Base-by-base conservation (phyloP, 2,888 invertebrate species). In the Agrilus mali region DNA sequence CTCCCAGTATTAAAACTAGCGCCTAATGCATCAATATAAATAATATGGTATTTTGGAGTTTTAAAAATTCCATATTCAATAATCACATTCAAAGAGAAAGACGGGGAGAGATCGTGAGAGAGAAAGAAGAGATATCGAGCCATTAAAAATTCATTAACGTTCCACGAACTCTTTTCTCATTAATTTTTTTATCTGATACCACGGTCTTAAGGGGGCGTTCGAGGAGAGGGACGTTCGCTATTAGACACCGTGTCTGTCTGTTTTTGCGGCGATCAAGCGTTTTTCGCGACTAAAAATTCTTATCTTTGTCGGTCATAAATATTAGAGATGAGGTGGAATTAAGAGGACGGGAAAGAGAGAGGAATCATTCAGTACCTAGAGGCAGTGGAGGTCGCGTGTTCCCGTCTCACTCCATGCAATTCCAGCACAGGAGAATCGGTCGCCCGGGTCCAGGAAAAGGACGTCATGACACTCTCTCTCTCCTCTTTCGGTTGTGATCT, bases 261-360 rank as follows among this genome's bases (percentile, higher is more conserved):
- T 27, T 27, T 27, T 27, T 27, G 27, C 27, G 27, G 27, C 27
- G 27, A 27, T 27, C 27, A 27, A 27, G 27, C 27, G 27, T 27
- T 27, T 27, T 27, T 27, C 27, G 10, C 27, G 27, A 27, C 27
- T 27, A 27, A 27, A 27, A 27, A 27, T 27, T 27, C 47, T 48
- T 48, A 48, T 48, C 47, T 45, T 42, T 41, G 32, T 39, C 45
- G 45, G 47, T 48, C 47, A 48, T 48, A 48, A 48, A 48, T 48
- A 48, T 48, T 45, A 48, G 47, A 48, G 47, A 45, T 48, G 47
- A 45, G 45, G 45, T 45, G 45, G 44, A 48, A 48, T 48, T 48
- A 48, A 45, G 47, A 48, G 47, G 45, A 48, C 45, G 43, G 45
- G 45, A 48, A 45, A 20, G 27, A 27, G 8, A 27, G 27, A 10